Evolutionary conservation across 1,140 invertebrate species (phyloP), one percentile per base, ranked within the genome.

Genomic region (Arion vulgaris): DNA sequence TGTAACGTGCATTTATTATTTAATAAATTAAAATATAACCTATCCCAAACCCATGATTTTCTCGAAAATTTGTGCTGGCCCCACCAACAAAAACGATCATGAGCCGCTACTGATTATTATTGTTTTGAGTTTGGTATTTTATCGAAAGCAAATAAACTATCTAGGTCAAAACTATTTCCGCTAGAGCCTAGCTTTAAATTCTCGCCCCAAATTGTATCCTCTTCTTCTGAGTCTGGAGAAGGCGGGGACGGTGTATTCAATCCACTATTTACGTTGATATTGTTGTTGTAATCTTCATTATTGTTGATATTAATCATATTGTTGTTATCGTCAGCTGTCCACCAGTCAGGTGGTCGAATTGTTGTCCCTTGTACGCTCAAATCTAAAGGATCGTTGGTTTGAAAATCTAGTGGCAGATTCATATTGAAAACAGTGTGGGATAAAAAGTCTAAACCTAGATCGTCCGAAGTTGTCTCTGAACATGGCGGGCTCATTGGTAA

Each of bases 271-370:
- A 11, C 26, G 19, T 15, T 49, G n/a, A n/a, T n/a, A n/a, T 71
- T 71, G 38, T 68, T 84, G 83, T 82, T 83, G 45, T 84, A 80
- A 51, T 80, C 51, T 53, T 71, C 81, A 49, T 73, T 72, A 49
- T 32, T 41, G 15, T 23, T 57, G 4, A 49, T 41, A 39, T 83
- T 84, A 41, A 84, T 86, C 45, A 77, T 81, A 62, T 80, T 51
- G 79, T 86, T 88, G 17, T 88, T 83, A 80, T 85, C 86, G 23
- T 91, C 90, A 15, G 72, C 82, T 39, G 28, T 38, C 92, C 92
- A 92, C 91, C 92, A 91, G 32, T 91, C 86, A 11, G 91, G 89
- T n/a, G 90, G 86, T 76, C 88, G 79, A 51, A 92, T 90, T 13
- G 86, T 85, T 15, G 86, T 87, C 32, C 91, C 92, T 26, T 89